These are phyloP conservation scores for Boleophthalmus pectinirostris DNA, from an alignment of 2,113 vertebrate genomes.

Conservation along the genomic window DNA sequence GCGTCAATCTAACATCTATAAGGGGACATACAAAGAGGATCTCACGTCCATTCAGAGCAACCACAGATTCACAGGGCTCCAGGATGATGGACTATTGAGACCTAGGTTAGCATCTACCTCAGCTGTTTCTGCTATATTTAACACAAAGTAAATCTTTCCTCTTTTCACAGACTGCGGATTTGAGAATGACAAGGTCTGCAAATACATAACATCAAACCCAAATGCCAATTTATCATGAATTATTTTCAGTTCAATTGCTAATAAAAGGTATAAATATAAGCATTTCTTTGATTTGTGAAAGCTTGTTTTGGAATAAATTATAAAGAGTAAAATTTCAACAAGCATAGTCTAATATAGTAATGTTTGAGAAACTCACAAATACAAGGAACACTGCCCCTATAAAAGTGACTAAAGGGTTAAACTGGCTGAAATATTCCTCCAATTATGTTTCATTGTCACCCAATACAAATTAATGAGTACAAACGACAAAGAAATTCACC, in stretches of 20 bases:
- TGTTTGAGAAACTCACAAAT: not conserved
- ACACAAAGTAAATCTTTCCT: slow-evolving; percentile 5
- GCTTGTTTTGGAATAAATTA: not conserved
- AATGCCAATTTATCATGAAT: slow-evolving; percentile 3
- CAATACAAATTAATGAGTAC: not conserved
- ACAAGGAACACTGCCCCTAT: too few relatives aligned
- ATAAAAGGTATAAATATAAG: slow-evolving; percentile 1
- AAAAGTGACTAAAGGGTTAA: not conserved
- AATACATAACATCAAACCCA: not conserved
- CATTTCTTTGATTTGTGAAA: not conserved
- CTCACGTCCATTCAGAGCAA: slow-evolving; percentile 71
- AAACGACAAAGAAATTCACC: slow-evolving; percentile 18
- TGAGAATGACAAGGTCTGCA: slow-evolving; percentile 14
- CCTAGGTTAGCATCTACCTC: slow-evolving; percentile 36
- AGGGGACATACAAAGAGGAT: slow-evolving; percentile 73
- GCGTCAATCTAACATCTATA: slow-evolving; percentile 69
- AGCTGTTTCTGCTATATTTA: not conserved
- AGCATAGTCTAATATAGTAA: not conserved
- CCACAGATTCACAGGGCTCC: slow-evolving; percentile 59
- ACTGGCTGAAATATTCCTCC: not conserved
- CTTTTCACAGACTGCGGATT: slow-evolving; percentile 49
- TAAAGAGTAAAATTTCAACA: not conserved
- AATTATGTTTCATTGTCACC: not conserved
- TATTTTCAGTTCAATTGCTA: slow-evolving; percentile 1
- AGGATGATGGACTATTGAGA: slow-evolving; percentile 27